A percentile compares a stretch with the other conserved stretches of the same genome.
phyloP scores from a whole-genome alignment of 2,888 invertebrate species.

The Tethea ocularis region DNA sequence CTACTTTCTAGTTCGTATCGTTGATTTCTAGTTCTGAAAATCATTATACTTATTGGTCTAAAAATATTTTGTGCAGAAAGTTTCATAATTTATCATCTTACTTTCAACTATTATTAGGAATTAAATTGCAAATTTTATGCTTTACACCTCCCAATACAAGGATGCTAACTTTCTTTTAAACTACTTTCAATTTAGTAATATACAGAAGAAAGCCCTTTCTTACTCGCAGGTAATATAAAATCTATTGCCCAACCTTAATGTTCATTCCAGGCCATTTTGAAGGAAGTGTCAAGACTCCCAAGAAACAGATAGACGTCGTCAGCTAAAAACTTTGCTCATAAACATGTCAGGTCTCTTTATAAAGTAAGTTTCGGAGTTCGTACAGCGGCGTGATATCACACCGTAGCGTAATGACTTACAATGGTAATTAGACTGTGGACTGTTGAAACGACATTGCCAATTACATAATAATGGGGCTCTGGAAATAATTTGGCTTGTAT shows the following conservation, averaged over 20 bases:
- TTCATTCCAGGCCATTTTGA: conserved; percentile 31
- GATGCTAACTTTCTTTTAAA: neutral
- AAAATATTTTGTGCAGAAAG: too few species aligned
- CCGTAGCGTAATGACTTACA: conserved; percentile 18
- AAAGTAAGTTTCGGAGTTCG: conserved; percentile 48
- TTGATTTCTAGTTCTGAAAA: too few species aligned
- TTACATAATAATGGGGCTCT: neutral
- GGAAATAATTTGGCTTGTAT: neutral
- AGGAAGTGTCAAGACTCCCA: conserved; percentile 43
- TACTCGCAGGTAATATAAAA: conserved; percentile 14
- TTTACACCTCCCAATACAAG: too few species aligned
- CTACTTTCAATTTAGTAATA: neutral
- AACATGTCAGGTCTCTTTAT: conserved; percentile 60
- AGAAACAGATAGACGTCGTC: conserved; percentile 55
- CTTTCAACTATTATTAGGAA: too few species aligned
- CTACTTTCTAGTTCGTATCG: too few species aligned
- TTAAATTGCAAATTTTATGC: too few species aligned
- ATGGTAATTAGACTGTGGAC: conserved; percentile 10
- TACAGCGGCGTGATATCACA: conserved; percentile 32
- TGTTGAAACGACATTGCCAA: conserved; percentile 2
- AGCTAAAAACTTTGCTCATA: conserved; percentile 64
- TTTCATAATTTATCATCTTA: too few species aligned
- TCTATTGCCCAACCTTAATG: conserved; percentile 22
- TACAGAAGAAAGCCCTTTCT: neutral
- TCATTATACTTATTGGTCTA: too few species aligned